Base-by-base conservation (phyloP, 2,797 vertebrate genomes). In the Enteromius anoplus region DNA sequence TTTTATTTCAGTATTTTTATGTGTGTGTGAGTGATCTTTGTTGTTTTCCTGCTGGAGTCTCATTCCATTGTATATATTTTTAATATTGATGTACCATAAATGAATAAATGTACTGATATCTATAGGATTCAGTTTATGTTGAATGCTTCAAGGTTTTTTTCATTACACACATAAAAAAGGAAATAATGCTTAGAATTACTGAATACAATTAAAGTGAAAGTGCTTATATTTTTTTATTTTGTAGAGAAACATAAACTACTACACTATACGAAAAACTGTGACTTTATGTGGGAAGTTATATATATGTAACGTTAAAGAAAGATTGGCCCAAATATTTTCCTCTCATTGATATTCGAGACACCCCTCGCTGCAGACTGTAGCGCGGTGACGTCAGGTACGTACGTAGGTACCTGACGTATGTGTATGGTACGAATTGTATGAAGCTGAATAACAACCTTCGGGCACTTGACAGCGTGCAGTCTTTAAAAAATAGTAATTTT, bases 1-100 rank as follows among this genome's bases (percentile, higher is more conserved):
- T 81, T 26, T 81, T 73, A 60, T 62, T 45, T 47, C 69, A 81
- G 68, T 64, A 81, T 81, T 81, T 64, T 40, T 21, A 23, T 73
- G 42, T 49, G 53, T 64, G 53, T 60, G 40, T 81, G 45, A 29
- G 23, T 76, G 45, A 34, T 68, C n/a, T 65, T 49, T 42, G 62
- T 23, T 53, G 17, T 75, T 68, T 53, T 53, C 14, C 49, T 32
- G 29, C 29, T 17, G 10, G 64, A 49, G 55, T 62, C 42, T 81
- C 26, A 40, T 73, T 64, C n/a, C 14, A 14, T 40, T 81, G 80
- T 81, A 53, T 51, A 81, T 81, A 73, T 81, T 75, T 71, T 23
- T 75, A 65, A 72, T 75, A 65, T 40, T 65, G 58, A 65, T 32
- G 65, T 23, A 58, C 12, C 49, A 58, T 68, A 32, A 76, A 45